Evolutionary conservation across 2,888 invertebrate species (phyloP), one percentile per base, ranked within the genome.

Genomic region (Oxyteleia sp.): DNA sequence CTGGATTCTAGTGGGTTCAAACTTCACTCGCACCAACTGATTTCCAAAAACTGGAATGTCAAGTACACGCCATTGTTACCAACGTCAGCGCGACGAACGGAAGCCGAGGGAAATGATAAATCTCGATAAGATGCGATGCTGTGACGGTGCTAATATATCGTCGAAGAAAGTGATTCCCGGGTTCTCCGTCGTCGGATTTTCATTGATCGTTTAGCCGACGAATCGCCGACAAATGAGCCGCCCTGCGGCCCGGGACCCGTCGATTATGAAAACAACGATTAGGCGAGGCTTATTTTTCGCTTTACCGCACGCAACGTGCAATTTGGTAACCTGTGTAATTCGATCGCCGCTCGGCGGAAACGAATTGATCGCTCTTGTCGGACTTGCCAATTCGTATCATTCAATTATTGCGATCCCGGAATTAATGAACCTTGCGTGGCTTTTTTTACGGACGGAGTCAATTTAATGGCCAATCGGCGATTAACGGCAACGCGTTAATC

Each of bases 401-500:
- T 71, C 47, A 71, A 71, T 71, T 75, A 57, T 45, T 18, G 18
- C 55, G 32, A 32, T 16, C 5, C 35, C 45, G 16, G 15, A 71
- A 71, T 71, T 61, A 71, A 61, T 49, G 59, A 71, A 71, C 10
- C 35, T 47, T 59, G 71, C 59, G 26, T 49, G 49, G 26, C 18
- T n/a, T 29, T 23, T 71, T 59, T 71, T 43, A 59, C 45, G 71
- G 49, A 15, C 59, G 29, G 11, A n/a, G 51, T 35, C 51, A 41
- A 51, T 51, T 59, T 61, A 63, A 55, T 78, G 53, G 51, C 55
- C 69, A 38, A 78, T 78, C 69, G 53, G 23, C 64, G 57, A 80
- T 72, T 72, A 80, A 59, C 32, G 32, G 63, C 38, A 38, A 57
- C 23, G 38, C 64, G 66, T 66, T 80, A 80, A 80, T 72, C 72